These are phyloP conservation scores for Pogonophryne albipinna DNA, from an alignment of 2,797 vertebrate genomes.

Conservation along the genomic window DNA sequence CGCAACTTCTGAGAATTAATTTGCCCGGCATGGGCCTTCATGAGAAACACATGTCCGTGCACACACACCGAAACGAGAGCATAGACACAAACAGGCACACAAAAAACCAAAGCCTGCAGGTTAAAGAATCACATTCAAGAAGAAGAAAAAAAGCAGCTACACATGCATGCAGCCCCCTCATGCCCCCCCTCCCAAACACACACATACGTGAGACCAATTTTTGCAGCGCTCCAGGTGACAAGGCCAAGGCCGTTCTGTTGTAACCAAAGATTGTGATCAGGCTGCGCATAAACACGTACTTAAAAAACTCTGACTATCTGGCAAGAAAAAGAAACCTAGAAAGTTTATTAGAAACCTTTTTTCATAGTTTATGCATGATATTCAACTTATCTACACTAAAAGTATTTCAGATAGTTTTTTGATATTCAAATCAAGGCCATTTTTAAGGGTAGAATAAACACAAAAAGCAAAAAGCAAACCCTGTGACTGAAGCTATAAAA, in stretches of 20 bases:
- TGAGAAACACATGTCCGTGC: conserved; percentile 89
- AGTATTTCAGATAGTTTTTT: not conserved
- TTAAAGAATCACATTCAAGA: conserved; percentile 67
- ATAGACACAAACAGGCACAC: conserved; percentile 70
- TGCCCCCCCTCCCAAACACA: conserved; percentile 18
- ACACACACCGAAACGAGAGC: conserved; percentile 66
- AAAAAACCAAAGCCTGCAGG: conserved; percentile 78
- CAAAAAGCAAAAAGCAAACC: not conserved
- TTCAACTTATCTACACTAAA: not conserved
- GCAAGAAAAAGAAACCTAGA: conserved; percentile 25
- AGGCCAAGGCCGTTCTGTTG: conserved; percentile 72
- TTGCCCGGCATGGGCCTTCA: conserved; percentile 88
- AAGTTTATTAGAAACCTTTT: not conserved
- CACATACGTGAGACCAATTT: conserved; percentile 55
- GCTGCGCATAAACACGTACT: conserved; percentile 44
- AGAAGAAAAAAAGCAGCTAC: conserved; percentile 38
- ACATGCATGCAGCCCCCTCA: conserved; percentile 54
- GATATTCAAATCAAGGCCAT: not conserved
- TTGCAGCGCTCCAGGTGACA: conserved; percentile 80
- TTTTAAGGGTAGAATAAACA: not conserved
- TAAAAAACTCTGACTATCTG: conserved; percentile 41
- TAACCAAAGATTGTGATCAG: conserved; percentile 75
- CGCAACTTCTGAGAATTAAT: conserved; percentile 90
- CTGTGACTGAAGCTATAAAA: not conserved
- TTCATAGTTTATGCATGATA: not conserved